Percentiles rank a stretch among this genome's conserved stretches.
Conservation (phyloP, 37 sponge, comb jelly and placozoan genomes). For the Diacarnus erythraeanus region DNA sequence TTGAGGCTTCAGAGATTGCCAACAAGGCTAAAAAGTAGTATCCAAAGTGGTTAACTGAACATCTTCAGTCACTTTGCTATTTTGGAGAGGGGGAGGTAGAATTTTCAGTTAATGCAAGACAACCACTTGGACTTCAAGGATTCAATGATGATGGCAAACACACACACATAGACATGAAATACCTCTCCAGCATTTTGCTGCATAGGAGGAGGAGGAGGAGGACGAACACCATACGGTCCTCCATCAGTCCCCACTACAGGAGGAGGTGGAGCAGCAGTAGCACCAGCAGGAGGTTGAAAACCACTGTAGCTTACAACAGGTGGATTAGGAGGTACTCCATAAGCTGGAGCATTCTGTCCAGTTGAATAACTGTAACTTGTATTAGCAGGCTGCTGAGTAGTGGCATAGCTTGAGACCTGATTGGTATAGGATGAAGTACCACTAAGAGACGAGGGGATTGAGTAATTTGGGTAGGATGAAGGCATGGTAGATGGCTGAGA, state of each 20-base stretch:
- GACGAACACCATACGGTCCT: background rate
- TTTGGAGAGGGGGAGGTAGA: too few species aligned
- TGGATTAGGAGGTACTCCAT: slow-evolving; percentile 2
- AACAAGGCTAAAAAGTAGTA: too few species aligned
- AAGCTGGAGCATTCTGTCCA: background rate
- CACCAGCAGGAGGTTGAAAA: slow-evolving; percentile 1
- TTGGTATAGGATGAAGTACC: background rate
- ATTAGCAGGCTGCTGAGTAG: background rate
- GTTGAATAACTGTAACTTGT: background rate
- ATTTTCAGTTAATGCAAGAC: too few species aligned
- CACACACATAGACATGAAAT: background rate
- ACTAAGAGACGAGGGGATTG: background rate
- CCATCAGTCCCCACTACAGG: background rate
- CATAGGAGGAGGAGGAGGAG: slow-evolving; percentile 1
- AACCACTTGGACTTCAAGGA: too few species aligned
- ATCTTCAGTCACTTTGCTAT: too few species aligned
- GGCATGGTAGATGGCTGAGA: background rate
- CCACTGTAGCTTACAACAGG: background rate
- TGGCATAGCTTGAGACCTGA: background rate
- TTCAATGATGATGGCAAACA: too few species aligned
- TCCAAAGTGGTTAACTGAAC: too few species aligned
- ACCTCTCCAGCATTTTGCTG: background rate
- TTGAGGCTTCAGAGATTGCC: too few species aligned
- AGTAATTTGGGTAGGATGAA: slow-evolving; percentile 6
- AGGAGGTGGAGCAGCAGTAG: slow-evolving; percentile 12